Conservation (phyloP, 2,113 vertebrate genomes). For the Vombatus ursinus region DNA sequence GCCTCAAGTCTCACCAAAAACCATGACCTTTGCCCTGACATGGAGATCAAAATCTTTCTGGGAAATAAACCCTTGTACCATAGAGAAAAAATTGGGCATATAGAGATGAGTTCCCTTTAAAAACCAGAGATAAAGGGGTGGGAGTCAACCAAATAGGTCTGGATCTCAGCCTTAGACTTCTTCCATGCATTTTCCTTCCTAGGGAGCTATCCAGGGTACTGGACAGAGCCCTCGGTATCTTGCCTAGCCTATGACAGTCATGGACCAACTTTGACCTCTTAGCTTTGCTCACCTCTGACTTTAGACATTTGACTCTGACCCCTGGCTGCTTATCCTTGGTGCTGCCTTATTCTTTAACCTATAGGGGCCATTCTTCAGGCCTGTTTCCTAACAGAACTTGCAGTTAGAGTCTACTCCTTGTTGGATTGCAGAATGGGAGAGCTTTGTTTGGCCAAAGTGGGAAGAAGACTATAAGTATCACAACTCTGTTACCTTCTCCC, state of each 20-base stretch:
- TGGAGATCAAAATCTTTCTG: not conserved
- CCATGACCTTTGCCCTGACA: not conserved
- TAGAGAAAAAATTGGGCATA: not conserved
- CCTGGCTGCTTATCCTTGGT: no score
- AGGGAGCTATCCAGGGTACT: slow-evolving; percentile 54
- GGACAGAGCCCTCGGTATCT: not conserved
- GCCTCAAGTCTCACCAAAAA: not conserved
- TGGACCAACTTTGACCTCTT: not conserved
- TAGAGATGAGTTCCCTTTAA: not conserved
- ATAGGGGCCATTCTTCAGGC: not conserved
- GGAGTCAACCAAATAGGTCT: not conserved
- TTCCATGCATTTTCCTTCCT: accelerated
- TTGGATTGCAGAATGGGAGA: not conserved
- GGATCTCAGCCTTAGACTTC: not conserved
- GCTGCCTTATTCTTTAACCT: accelerated
- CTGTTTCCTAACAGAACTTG: accelerated
- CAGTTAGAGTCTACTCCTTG: not conserved
- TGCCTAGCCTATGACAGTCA: not conserved
- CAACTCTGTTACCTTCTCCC: not conserved
- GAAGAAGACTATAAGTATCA: not conserved
- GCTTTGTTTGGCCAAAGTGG: not conserved
- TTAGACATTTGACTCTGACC: not conserved
- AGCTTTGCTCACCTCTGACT: not conserved
- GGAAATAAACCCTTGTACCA: not conserved
- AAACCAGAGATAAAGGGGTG: not conserved